Percentiles rank a stretch among this genome's conserved stretches.
These are phyloP conservation scores for Molossus alvarezi DNA, from an alignment of 2,797 vertebrate species.

Conservation along the genomic window DNA sequence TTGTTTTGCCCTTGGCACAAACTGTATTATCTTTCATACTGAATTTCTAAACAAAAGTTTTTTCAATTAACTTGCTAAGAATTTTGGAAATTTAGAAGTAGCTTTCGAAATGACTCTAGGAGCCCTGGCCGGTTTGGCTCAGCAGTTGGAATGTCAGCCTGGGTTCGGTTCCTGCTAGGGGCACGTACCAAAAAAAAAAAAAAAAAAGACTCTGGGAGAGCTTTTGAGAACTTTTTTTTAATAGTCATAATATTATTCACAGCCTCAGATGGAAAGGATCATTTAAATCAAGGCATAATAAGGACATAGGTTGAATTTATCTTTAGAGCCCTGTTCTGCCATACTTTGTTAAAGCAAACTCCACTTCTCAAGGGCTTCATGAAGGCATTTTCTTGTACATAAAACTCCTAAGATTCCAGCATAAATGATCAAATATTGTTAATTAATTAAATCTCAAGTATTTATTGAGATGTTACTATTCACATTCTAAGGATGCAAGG, in stretches of 20 bases:
- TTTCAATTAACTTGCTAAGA: slow-evolving; percentile 14
- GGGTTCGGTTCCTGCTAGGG: too few relatives aligned
- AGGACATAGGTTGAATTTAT: neutral
- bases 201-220: neutral
- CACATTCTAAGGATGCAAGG: neutral
- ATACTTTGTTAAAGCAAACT: neutral
- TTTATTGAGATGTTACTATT: neutral
- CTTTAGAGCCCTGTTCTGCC: neutral
- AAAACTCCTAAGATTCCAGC: neutral
- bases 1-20: neutral
- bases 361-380: neutral
- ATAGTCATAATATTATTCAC: neutral
- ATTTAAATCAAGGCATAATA: slow-evolving; percentile 18
- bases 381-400: neutral
- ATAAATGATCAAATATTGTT: neutral
- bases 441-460: slow-evolving; percentile 32
- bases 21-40: neutral
- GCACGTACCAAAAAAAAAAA: too few relatives aligned
- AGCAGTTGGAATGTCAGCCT: too few relatives aligned
- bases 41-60: slow-evolving; percentile 52
- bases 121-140: too few relatives aligned
- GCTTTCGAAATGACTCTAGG: neutral
- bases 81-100: slow-evolving; percentile 28
- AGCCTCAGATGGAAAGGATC: neutral
- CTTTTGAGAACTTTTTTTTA: neutral